Conservation (phyloP, 2,888 invertebrate genomes). For the Nasonia oneida region DNA sequence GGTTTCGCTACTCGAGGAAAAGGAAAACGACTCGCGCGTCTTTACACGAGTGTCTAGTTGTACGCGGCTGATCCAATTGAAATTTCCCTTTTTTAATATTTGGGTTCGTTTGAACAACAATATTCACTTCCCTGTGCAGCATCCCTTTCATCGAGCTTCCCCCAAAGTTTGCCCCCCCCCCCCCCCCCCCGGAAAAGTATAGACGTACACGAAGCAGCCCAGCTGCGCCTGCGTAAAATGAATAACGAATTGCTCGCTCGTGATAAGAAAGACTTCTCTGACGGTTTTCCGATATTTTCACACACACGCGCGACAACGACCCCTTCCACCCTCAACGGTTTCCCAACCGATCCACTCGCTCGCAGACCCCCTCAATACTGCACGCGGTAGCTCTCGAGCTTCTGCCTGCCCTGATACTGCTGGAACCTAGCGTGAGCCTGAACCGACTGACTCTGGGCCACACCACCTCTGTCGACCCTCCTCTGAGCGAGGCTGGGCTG, state of each 20-base stretch:
- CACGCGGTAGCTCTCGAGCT: slow-evolving; percentile 68
- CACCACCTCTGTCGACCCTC: slow-evolving; percentile 15
- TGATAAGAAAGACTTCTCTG: slow-evolving; percentile 26
- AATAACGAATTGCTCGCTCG: slow-evolving; percentile 38
- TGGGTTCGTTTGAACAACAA: not conserved
- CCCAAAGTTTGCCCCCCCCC: not conserved
- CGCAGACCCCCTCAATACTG: slow-evolving; percentile 28
- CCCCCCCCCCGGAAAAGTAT: not conserved
- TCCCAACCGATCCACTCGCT: too few relatives aligned
- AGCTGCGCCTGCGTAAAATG: not conserved
- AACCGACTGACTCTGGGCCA: slow-evolving; percentile 39
- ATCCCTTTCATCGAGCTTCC: not conserved
- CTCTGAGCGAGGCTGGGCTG: slow-evolving; percentile 7
- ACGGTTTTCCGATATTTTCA: not conserved
- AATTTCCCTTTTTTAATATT: not conserved
- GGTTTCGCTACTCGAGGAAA: not conserved
- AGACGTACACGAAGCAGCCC: not conserved
- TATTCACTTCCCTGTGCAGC: not conserved
- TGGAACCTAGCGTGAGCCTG: slow-evolving; percentile 69
- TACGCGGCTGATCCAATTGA: slow-evolving; percentile 1
- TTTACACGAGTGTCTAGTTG: not conserved
- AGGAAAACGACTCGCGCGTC: not conserved
- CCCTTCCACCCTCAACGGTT: not conserved
- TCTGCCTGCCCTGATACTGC: slow-evolving; percentile 70
- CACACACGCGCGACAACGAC: not conserved